Base-by-base conservation (phyloP, 2,797 vertebrate species). In the Lacerta agilis region DNA sequence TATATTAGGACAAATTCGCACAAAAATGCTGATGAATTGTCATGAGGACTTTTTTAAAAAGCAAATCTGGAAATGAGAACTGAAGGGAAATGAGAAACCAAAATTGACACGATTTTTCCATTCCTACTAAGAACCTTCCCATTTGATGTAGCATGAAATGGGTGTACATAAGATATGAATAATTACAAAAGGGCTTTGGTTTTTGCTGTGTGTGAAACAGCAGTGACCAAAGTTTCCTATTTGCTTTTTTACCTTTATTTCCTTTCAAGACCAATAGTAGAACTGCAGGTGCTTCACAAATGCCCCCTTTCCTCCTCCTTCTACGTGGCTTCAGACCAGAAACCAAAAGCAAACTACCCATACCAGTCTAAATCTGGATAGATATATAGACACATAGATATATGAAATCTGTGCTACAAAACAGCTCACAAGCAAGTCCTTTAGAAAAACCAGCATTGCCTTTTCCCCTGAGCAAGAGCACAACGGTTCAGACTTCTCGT, bases 401-500 rank as follows among this genome's bases (percentile, higher is more conserved):
- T 17, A 71, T 61, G 66, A 73, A 49, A 75, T 75, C 76, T 79
- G 69, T 45, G 71, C 3, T 78, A 80, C 82, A 45, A 94, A 90
- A 87, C 27, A 88, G 58, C 7, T 86, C 27, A 45, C 43, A 86
- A 90, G 75, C 83, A 88, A 58, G 87, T 2, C 2, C n/a, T 84
- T 93, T 80, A 85, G 43, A 75, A 85, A 93, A 92, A 25, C 8
- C 38, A 29, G n/a, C 83, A 58, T 84, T 92, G 66, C 69, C 89
- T 81, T 61, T 87, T 89, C 76, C 45, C 88, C 55, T 76, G 55
- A 88, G 38, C 90, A 94, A 92, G 7, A 20, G 75, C 73, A 45
- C 67, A 91, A 43, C 8, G 38, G 58, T 69, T 93, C 94, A 75
- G 83, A 81, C n/a, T 17, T 81, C 86, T 82, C 73, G 71, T 55